phyloP scores from a whole-genome alignment of 1,140 invertebrate genomes.

The Acromyrmex charruanus region DNA sequence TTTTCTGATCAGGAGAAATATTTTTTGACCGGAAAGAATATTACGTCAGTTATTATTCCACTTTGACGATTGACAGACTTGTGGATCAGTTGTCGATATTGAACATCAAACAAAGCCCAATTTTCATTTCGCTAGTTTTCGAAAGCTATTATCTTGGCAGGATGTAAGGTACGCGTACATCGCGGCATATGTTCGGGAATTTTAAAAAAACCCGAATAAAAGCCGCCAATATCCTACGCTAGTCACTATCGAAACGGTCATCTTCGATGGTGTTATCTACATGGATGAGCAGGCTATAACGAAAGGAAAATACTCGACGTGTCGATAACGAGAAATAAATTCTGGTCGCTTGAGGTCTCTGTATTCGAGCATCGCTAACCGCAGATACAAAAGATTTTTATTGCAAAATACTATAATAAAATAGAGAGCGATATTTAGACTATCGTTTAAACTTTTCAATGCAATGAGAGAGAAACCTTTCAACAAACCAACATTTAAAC shows the following conservation, averaged over 20 bases:
- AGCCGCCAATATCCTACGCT: constrained; percentile 27
- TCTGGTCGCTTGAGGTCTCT: background rate
- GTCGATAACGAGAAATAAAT: constrained; percentile 56
- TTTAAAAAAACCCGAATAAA: constrained; percentile 3
- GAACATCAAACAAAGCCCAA: constrained; percentile 18
- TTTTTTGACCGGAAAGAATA: background rate
- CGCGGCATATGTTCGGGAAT: constrained; percentile 3
- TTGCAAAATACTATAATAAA: constrained; percentile 16
- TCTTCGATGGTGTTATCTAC: constrained; percentile 44
- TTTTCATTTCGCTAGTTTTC: constrained; percentile 53
- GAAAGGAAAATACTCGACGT: constrained; percentile 34
- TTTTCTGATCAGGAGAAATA: background rate
- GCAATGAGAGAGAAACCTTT: background rate
- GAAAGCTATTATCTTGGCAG: constrained; percentile 36
- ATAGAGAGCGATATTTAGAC: constrained; percentile 13
- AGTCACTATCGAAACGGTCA: constrained; percentile 42
- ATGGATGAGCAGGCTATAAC: constrained; percentile 35
- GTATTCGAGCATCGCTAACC: background rate
- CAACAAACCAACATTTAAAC: background rate
- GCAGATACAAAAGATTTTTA: constrained; percentile 7
- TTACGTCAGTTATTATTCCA: constrained; percentile 26
- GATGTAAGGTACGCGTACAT: constrained; percentile 46
- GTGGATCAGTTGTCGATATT: constrained; percentile 16
- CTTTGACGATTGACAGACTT: constrained; percentile 22
- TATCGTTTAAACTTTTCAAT: background rate